These are phyloP conservation scores for Spinus olivaceus DNA, from an alignment of 2,797 vertebrate genomes.

Conservation along the genomic window DNA sequence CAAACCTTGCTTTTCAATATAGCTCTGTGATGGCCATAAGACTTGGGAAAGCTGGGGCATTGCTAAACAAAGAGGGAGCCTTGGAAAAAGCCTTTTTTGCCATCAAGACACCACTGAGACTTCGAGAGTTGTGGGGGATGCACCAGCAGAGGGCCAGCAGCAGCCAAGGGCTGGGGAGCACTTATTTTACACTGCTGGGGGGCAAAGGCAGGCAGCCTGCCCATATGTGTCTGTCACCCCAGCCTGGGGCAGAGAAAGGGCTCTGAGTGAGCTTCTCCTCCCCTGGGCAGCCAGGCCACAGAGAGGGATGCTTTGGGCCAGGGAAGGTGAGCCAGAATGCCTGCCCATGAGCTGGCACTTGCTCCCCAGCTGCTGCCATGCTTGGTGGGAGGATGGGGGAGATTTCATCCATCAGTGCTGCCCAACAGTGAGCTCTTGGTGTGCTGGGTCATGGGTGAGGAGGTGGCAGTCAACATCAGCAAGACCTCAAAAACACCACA, in stretches of 20 bases:
- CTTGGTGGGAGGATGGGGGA: background rate
- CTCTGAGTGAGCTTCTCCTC: background rate
- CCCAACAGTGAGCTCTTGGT: rapidly evolving
- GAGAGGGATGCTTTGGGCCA: background rate
- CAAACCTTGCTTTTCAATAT: background rate
- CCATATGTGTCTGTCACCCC: rapidly evolving
- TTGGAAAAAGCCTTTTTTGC: background rate
- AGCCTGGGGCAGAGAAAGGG: rapidly evolving
- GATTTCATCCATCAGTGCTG: rapidly evolving
- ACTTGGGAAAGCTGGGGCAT: background rate
- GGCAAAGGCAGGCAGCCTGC: background rate
- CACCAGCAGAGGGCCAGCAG: background rate
- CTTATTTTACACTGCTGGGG: rapidly evolving
- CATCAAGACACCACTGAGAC: background rate
- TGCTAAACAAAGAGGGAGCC: background rate
- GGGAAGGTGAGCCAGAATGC: background rate
- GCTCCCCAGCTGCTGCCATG: background rate
- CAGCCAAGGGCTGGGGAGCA: background rate
- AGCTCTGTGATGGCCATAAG: background rate
- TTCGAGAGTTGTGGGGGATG: background rate
- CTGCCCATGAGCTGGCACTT: background rate
- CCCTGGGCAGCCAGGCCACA: background rate
- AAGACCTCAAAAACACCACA: background rate
- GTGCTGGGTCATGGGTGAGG: rapidly evolving
- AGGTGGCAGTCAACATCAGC: rapidly evolving